Evolutionary conservation across 2,888 invertebrate species (phyloP).

Genomic region (Scaptomyza flava): DNA sequence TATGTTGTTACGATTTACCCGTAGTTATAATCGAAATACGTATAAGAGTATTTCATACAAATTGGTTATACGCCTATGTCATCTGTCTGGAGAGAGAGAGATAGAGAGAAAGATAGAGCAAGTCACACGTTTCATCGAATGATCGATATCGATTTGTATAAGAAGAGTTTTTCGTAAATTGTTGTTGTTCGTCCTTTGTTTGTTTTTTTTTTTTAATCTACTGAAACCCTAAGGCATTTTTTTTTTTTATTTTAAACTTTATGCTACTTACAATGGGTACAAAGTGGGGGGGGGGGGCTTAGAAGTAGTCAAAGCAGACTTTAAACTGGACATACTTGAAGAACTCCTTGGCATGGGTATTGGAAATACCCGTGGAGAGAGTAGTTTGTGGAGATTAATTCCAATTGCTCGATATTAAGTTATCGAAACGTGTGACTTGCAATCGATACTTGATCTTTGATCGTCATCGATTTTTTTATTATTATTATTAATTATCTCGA

Average conservation of each 20-base stretch:
- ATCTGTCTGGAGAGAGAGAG: neutral
- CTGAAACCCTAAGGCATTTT: slow-evolving; percentile 76
- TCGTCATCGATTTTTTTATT: slow-evolving; percentile 26
- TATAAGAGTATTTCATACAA: slow-evolving; percentile 55
- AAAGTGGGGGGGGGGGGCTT: neutral
- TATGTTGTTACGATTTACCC: slow-evolving; percentile 58
- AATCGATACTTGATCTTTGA: slow-evolving; percentile 40
- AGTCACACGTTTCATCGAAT: slow-evolving; percentile 47
- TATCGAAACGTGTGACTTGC: slow-evolving; percentile 53
- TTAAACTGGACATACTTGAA: slow-evolving; percentile 12
- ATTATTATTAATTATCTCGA: slow-evolving; percentile 29
- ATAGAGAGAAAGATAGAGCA: slow-evolving; percentile 21
- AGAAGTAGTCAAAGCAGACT: slow-evolving; percentile 19
- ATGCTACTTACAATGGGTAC: slow-evolving; percentile 24
- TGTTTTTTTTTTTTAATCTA: slow-evolving; percentile 52
- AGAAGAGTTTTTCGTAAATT: slow-evolving; percentile 30
- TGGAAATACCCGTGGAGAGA: slow-evolving; percentile 5
- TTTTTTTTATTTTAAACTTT: slow-evolving; percentile 22
- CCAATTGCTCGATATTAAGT: slow-evolving; percentile 22
- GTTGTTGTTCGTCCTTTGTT: slow-evolving; percentile 27
- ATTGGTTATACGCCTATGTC: slow-evolving; percentile 49
- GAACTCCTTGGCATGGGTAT: neutral
- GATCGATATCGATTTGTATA: slow-evolving; percentile 2
- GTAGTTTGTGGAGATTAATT: neutral
- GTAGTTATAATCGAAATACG: slow-evolving; percentile 68